A percentile compares a stretch with the other conserved stretches of the same genome.
Evolutionary conservation across 2,888 invertebrate genomes (phyloP).

Genomic region (Himalopsyche tibetana): DNA sequence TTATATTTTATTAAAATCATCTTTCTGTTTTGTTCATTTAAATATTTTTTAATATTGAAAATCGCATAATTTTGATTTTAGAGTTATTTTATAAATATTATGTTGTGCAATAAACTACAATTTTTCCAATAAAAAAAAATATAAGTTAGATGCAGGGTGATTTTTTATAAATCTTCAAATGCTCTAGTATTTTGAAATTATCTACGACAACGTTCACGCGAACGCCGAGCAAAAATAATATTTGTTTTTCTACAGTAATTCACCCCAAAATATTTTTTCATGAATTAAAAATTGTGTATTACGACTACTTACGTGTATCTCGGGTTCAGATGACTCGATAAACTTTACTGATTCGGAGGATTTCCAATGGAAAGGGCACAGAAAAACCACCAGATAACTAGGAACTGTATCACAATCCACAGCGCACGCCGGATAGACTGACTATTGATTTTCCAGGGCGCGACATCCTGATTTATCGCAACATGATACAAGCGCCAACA

Average conservation of each 20-base stretch:
- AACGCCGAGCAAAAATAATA: not conserved
- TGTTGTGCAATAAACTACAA: no score
- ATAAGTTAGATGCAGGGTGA: no score
- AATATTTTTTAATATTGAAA: no score
- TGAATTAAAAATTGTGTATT: constrained; percentile 16
- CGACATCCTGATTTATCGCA: constrained; percentile 58
- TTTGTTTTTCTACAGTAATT: not conserved
- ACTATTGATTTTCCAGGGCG: constrained; percentile 64
- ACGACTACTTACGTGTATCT: not conserved
- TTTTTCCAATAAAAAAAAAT: no score
- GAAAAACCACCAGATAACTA: constrained; percentile 44
- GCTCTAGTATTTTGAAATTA: not conserved
- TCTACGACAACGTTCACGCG: constrained; percentile 3
- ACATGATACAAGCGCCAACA: constrained; percentile 49
- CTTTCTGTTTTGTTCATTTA: no score
- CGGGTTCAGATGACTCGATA: not conserved
- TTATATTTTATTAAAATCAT: no score
- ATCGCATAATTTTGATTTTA: no score
- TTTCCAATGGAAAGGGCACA: constrained; percentile 40
- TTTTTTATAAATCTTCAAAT: not conserved
- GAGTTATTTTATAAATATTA: no score
- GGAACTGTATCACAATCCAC: constrained; percentile 25
- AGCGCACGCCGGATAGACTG: constrained; percentile 60
- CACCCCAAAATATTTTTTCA: not conserved
- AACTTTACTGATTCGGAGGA: constrained; percentile 9